These are phyloP conservation scores for Otis tarda DNA, from an alignment of 2,113 vertebrate species.

Conservation along the genomic window DNA sequence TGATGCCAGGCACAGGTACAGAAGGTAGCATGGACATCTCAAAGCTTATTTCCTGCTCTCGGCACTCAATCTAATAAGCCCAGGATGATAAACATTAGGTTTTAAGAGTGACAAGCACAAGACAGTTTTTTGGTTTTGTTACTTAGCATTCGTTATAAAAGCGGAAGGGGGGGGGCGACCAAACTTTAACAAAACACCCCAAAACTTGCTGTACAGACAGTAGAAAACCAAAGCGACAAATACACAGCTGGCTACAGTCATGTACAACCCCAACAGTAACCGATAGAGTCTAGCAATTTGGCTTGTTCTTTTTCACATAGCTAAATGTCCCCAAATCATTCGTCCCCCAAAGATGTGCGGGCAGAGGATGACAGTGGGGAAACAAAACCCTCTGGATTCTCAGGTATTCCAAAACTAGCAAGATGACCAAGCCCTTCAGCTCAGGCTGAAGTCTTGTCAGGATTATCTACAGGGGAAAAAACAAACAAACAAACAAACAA, in stretches of 20 bases:
- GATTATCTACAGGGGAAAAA: rapidly evolving
- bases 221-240: neutral
- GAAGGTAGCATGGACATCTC: neutral
- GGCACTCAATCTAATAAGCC: neutral
- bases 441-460: neutral
- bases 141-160: neutral
- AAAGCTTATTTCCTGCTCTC: neutral
- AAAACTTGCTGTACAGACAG: neutral
- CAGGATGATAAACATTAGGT: neutral
- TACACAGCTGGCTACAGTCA: neutral
- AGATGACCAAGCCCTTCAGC: neutral
- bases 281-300: neutral
- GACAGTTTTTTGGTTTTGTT: neutral
- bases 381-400: neutral
- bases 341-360: neutral
- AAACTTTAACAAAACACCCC: no score
- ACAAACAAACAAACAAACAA: no score
- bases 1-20: slow-evolving; percentile 82
- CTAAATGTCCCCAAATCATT: neutral
- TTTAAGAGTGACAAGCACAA: neutral
- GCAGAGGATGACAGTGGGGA: neutral
- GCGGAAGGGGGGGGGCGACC: neutral
- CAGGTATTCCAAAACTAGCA: neutral
- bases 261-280: neutral
- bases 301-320: neutral